These are phyloP conservation scores for Mormoops blainvillei DNA, from an alignment of 2,113 vertebrate genomes.

Conservation along the genomic window DNA sequence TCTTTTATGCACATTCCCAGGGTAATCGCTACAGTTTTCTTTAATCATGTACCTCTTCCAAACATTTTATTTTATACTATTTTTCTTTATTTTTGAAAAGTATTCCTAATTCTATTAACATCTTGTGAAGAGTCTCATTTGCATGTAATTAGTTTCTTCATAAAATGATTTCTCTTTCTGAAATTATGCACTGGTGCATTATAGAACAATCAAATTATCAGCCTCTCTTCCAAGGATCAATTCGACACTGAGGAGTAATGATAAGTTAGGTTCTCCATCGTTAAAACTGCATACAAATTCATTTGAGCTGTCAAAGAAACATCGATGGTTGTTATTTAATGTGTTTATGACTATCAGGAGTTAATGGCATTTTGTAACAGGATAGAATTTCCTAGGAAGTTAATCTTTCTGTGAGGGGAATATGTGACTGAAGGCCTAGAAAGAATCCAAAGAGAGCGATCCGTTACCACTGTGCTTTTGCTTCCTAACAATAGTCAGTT, in stretches of 20 bases:
- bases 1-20: background rate
- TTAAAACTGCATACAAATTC: conserved; percentile 74
- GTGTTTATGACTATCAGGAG: conserved; percentile 69
- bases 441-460: conserved; percentile 35
- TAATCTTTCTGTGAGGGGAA: conserved; percentile 53
- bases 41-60: conserved; percentile 57
- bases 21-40: background rate
- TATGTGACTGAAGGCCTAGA: conserved; percentile 15
- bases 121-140: conserved; percentile 71
- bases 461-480: conserved; percentile 8
- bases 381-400: conserved; percentile 61
- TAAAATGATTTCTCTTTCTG: conserved; percentile 74
- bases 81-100: conserved; percentile 59
- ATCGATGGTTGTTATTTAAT: conserved; percentile 66
- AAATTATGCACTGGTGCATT: conserved; percentile 73
- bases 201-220: conserved; percentile 79
- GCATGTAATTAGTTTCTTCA: conserved; percentile 74
- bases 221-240: conserved; percentile 69
- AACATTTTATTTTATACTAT: conserved; percentile 37
- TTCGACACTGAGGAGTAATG: conserved; percentile 61
- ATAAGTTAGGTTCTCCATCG: conserved; percentile 71
- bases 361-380: conserved; percentile 66
- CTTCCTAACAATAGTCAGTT: background rate
- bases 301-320: conserved; percentile 71
- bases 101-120: conserved; percentile 71